These are phyloP conservation scores for Ctenoplectra terminalis DNA, from an alignment of 1,140 invertebrate species.

Conservation along the genomic window DNA sequence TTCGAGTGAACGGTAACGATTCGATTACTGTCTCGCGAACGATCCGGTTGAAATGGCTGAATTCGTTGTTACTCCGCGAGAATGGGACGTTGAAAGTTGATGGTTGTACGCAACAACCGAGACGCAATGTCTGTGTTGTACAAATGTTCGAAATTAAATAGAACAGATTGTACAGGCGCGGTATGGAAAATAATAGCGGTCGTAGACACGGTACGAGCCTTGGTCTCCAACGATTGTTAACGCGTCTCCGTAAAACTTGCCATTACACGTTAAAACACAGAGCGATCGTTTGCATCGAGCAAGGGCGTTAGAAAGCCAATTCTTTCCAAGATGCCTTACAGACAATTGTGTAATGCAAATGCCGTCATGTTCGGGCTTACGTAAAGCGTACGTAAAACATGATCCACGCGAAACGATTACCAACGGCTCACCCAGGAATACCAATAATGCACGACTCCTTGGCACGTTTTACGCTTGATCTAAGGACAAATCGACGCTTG, in stretches of 20 bases:
- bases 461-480: conserved; percentile 41
- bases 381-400: conserved; percentile 48
- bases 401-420: conserved; percentile 48
- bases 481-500: conserved; percentile 32
- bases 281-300: not conserved
- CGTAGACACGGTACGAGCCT: not conserved
- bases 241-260: not conserved
- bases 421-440: conserved; percentile 16
- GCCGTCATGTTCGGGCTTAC: conserved; percentile 40
- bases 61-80: not conserved
- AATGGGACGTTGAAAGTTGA: not conserved
- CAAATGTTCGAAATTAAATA: not conserved
- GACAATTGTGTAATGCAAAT: conserved; percentile 46
- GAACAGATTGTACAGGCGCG: no score
- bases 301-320: conserved; percentile 38
- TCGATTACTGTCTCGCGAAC: conserved; percentile 34
- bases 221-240: not conserved
- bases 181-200: not conserved
- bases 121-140: not conserved
- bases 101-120: not conserved
- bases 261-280: not conserved
- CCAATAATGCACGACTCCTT: conserved; percentile 38
- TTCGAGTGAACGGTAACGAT: conserved; percentile 44
- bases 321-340: not conserved
- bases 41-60: not conserved